Evolutionary conservation across 2,888 invertebrate genomes (phyloP).

Genomic region (Xylota sylvarum): DNA sequence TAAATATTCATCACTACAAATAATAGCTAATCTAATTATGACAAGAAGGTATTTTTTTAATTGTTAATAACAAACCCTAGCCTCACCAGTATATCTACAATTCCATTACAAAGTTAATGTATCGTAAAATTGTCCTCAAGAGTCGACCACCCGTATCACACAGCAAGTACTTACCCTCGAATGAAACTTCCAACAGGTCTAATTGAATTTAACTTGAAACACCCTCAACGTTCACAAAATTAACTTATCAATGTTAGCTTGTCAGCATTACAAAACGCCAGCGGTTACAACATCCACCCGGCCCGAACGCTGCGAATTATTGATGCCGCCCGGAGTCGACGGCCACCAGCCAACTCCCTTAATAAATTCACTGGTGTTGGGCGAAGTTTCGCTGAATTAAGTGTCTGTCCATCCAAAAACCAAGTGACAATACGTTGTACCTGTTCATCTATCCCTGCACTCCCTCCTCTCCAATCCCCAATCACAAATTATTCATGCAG

Average conservation of each 20-base stretch:
- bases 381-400: conserved; percentile 66
- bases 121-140: conserved; percentile 34
- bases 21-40: not conserved
- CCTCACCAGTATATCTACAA: not conserved
- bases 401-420: conserved; percentile 69
- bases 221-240: conserved; percentile 38
- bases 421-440: conserved; percentile 58
- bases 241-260: conserved; percentile 67
- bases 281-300: conserved; percentile 40
- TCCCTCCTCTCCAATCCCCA: conserved; percentile 26
- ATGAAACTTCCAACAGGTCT: conserved; percentile 46
- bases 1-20: too few relatives aligned
- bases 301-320: conserved; percentile 45
- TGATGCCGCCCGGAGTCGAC: conserved; percentile 21
- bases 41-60: conserved; percentile 1
- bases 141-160: conserved; percentile 11
- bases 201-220: conserved; percentile 62
- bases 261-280: conserved; percentile 63
- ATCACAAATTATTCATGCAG: conserved; percentile 79
- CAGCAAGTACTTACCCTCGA: conserved; percentile 16
- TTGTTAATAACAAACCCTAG: not conserved
- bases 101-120: conserved; percentile 35
- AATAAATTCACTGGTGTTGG: conserved; percentile 57
- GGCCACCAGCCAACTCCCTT: conserved; percentile 18
- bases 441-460: conserved; percentile 30